phyloP scores from a whole-genome alignment of 2,113 vertebrate species.

The Campylomormyrus tamandua region DNA sequence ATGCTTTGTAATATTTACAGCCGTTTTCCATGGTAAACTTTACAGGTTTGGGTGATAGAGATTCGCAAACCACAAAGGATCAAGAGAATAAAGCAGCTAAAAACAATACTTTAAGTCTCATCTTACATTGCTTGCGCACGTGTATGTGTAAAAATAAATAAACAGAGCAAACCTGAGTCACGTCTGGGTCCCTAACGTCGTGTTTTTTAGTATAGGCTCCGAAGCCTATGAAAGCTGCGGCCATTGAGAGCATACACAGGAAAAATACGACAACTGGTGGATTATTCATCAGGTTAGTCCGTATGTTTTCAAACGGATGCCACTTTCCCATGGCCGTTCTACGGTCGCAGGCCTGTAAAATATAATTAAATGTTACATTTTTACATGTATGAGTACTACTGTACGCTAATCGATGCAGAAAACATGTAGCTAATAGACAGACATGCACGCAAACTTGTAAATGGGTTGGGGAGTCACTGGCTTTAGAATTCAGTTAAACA shows the following conservation, averaged over 20 bases:
- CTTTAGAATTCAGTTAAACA: neutral
- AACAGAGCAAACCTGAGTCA: slow-evolving; percentile 40
- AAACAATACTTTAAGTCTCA: neutral
- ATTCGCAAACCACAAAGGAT: neutral
- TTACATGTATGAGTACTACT: neutral
- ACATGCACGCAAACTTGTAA: neutral
- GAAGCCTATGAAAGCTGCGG: slow-evolving; percentile 52
- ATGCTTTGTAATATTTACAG: neutral
- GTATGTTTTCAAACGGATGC: slow-evolving; percentile 52
- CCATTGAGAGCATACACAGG: slow-evolving; percentile 53
- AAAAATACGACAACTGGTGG: slow-evolving; percentile 58
- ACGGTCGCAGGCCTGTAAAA: slow-evolving; percentile 33
- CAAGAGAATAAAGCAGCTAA: neutral
- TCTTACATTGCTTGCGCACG: neutral
- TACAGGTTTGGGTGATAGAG: neutral
- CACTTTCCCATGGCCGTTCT: slow-evolving; percentile 55
- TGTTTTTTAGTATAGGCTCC: slow-evolving; percentile 50
- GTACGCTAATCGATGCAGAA: neutral
- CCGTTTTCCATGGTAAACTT: neutral
- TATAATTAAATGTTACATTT: neutral
- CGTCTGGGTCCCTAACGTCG: slow-evolving; percentile 56
- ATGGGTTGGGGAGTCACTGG: neutral
- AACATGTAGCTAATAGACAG: neutral
- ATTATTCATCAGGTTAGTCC: slow-evolving; percentile 43
- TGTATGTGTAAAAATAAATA: neutral